A percentile compares a stretch with the other conserved stretches of the same genome.
Conservation (phyloP, 1,140 invertebrate species). For the Neodiprion pinetum region DNA sequence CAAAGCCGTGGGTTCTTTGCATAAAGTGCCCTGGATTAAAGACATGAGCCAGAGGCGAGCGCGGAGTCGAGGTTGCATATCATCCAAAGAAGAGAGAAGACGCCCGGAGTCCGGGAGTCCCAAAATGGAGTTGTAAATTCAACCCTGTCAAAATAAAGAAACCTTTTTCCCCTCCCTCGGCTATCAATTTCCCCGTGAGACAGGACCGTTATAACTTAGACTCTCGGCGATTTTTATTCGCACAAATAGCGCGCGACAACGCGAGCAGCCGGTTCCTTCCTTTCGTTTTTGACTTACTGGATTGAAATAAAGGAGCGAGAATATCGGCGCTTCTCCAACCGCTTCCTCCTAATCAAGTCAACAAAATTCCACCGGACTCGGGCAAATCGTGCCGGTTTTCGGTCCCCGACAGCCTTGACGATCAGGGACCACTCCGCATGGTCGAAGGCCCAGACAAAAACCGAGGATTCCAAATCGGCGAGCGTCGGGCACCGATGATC, state of each 20-base stretch:
- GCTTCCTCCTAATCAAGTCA: no score
- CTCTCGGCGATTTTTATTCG: background rate
- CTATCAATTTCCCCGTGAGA: constrained; percentile 21
- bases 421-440: background rate
- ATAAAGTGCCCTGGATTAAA: constrained; percentile 27
- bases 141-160: constrained; percentile 31
- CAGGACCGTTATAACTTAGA: background rate
- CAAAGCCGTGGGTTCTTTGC: constrained; percentile 8
- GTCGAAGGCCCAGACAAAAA: background rate
- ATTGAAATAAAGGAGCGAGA: no score
- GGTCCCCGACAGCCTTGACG: no score
- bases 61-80: no score
- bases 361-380: no score
- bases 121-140: constrained; percentile 26
- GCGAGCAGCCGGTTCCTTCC: no score
- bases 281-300: no score
- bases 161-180: constrained; percentile 9
- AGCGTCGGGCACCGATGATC: background rate
- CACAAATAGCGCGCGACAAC: background rate
- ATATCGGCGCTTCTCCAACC: no score
- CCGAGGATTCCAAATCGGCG: background rate
- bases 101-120: background rate
- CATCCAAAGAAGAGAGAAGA: constrained; percentile 10
- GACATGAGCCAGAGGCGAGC: background rate
- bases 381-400: no score